Base-by-base conservation (phyloP, 2,888 invertebrate species). In the Athalia rosae region DNA sequence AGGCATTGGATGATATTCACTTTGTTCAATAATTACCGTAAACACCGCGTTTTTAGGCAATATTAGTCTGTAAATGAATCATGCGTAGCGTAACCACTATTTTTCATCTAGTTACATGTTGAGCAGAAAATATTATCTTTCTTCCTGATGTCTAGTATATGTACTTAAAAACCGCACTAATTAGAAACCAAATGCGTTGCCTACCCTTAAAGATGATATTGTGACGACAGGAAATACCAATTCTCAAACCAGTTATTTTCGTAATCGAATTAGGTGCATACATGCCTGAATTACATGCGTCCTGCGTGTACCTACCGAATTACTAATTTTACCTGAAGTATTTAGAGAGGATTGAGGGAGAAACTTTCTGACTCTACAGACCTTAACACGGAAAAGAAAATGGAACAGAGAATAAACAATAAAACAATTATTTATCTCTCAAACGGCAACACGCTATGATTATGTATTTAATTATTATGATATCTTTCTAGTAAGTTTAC, bases 241-340 rank as follows among this genome's bases (percentile, higher is more conserved):
- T 43, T 77, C 41, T 58, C 64, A 77, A 77, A 82, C 69, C 79
- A 67, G 81, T 80, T 83, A 84, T 83, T 84, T 82, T 80, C 83
- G 80, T 80, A 82, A 77, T 78, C 43, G 43, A 11, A 64, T 28
- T 4, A 64, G 11, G 4, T 9, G 11, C 9, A 64, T 78, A 53
- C 77, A 80, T 77, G 76, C 50, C 47, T 11, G 45, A 61, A 64
- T 80, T 81, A 76, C 76, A 82, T 78, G 59, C 79, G 79, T 81
- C 61, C 79, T 81, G 59, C 6, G 13, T 59, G 15, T n/a, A 79
- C 79, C 71, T 80, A 83, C 41, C 76, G 45, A 43, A 13, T 61
- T 15, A 56, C 74, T 6, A 41, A 62, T 82, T 79, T 83, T 84
- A 84, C 82, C 82, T 82, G 80, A 84, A 85, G 83, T 86, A 87